Conservation (phyloP, 2,797 vertebrate genomes). For the Clarias laeviceps region DNA sequence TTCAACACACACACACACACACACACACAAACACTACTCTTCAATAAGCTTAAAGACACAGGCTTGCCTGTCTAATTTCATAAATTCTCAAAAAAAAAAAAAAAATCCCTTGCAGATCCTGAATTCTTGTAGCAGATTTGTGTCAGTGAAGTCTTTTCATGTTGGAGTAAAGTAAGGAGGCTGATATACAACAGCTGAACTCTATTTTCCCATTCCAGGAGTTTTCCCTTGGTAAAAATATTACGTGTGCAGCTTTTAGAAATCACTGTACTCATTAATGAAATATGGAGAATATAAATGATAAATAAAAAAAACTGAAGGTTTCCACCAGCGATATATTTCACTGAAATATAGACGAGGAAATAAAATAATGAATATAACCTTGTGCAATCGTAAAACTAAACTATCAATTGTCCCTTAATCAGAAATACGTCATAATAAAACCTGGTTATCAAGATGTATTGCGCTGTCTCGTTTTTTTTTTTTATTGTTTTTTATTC, state of each 20-base stretch:
- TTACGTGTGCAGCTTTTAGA: constrained; percentile 18
- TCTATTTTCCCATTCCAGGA: constrained; percentile 25
- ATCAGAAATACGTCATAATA: background rate
- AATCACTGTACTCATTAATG: constrained; percentile 54
- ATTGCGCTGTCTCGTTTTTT: background rate
- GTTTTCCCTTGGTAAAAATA: constrained; percentile 50
- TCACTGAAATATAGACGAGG: constrained; percentile 7
- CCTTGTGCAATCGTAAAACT: background rate
- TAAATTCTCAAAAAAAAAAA: background rate
- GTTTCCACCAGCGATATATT: constrained; percentile 36
- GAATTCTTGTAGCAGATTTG: constrained; percentile 50
- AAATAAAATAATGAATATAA: background rate
- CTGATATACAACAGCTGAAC: constrained; percentile 27
- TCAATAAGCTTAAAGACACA: constrained; percentile 42
- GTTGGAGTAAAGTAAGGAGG: background rate
- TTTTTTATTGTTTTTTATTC: background rate
- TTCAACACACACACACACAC: constrained; percentile 5
- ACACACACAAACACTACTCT: constrained; percentile 15
- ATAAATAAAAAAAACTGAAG: constrained; percentile 35
- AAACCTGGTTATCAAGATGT: background rate
- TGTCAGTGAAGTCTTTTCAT: constrained; percentile 6
- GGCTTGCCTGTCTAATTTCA: background rate
- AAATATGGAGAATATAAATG: constrained; percentile 49
- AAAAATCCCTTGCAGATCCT: constrained; percentile 24
- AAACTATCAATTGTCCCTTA: background rate